These are phyloP conservation scores for Diplazon laetatorius DNA, from an alignment of 2,888 invertebrate genomes.

Conservation along the genomic window DNA sequence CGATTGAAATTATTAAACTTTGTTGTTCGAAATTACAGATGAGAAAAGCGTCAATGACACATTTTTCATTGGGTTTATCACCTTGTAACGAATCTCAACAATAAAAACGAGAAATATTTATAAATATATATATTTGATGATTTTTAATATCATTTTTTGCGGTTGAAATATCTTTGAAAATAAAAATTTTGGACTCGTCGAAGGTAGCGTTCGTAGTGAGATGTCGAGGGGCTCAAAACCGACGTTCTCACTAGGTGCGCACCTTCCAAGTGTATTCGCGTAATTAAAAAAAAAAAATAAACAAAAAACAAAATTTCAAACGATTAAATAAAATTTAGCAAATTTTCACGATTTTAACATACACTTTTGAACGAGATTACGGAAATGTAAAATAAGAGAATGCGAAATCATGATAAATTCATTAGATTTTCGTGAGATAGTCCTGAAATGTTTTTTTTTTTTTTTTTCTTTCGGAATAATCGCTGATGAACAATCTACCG, in stretches of 20 bases:
- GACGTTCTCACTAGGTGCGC: slow-evolving; percentile 75
- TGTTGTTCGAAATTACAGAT: too few relatives aligned
- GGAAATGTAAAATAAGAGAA: slow-evolving; percentile 11
- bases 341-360: slow-evolving; percentile 16
- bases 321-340: too few relatives aligned
- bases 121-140: too few relatives aligned
- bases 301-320: too few relatives aligned
- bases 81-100: not conserved
- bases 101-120: not conserved
- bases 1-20: too few relatives aligned
- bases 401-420: not conserved
- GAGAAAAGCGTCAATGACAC: slow-evolving; percentile 15
- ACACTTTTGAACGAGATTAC: too few relatives aligned
- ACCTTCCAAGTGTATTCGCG: slow-evolving; percentile 50
- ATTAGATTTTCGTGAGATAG: not conserved
- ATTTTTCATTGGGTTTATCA: not conserved
- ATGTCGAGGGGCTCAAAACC: slow-evolving; percentile 77
- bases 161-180: not conserved
- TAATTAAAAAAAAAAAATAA: slow-evolving; percentile 3
- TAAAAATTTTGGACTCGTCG: slow-evolving; percentile 29
- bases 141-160: not conserved
- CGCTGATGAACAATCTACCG: slow-evolving; percentile 59
- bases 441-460: too few relatives aligned
- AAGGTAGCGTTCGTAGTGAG: slow-evolving; percentile 71
- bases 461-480: slow-evolving; percentile 52